Conservation (phyloP, 2,113 vertebrate species). For the Pangasianodon gigas region DNA sequence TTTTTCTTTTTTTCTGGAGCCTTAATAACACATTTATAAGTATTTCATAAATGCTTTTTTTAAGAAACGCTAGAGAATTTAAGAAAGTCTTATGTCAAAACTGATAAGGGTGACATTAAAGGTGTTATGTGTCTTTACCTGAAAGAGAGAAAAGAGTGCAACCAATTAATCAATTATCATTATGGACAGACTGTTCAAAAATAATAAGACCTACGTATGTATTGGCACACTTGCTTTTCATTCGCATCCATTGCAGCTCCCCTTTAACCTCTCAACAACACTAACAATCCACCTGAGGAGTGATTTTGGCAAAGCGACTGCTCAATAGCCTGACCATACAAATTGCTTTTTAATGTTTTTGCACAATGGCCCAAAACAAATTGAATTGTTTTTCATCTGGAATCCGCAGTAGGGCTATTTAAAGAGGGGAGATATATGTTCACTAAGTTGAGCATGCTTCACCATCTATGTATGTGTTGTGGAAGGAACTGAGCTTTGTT, state of each 20-base stretch:
- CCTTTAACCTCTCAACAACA: slow-evolving; percentile 63
- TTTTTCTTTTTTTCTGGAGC: no score
- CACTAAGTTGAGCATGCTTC: slow-evolving; percentile 76
- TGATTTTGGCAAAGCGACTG: slow-evolving; percentile 61
- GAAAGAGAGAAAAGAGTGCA: background rate
- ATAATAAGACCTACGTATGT: background rate
- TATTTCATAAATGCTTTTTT: background rate
- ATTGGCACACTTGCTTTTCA: background rate
- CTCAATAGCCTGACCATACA: slow-evolving; percentile 73
- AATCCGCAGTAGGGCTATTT: slow-evolving; percentile 83
- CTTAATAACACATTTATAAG: background rate
- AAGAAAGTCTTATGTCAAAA: background rate
- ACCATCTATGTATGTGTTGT: slow-evolving; percentile 60
- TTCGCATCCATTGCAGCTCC: background rate
- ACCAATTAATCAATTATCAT: background rate
- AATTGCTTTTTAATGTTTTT: slow-evolving; percentile 81
- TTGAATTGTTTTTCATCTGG: slow-evolving; percentile 79
- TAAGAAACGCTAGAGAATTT: background rate
- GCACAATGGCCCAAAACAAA: slow-evolving; percentile 79
- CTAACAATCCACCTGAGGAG: slow-evolving; percentile 70
- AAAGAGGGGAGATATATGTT: slow-evolving; percentile 85
- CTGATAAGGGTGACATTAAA: background rate
- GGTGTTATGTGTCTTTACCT: background rate
- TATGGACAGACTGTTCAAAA: background rate
- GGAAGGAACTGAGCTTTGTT: slow-evolving; percentile 56